A percentile compares a stretch with the other conserved stretches of the same genome.
Conservation (phyloP, 2,113 vertebrate genomes). For the Otocyon megalotis region DNA sequence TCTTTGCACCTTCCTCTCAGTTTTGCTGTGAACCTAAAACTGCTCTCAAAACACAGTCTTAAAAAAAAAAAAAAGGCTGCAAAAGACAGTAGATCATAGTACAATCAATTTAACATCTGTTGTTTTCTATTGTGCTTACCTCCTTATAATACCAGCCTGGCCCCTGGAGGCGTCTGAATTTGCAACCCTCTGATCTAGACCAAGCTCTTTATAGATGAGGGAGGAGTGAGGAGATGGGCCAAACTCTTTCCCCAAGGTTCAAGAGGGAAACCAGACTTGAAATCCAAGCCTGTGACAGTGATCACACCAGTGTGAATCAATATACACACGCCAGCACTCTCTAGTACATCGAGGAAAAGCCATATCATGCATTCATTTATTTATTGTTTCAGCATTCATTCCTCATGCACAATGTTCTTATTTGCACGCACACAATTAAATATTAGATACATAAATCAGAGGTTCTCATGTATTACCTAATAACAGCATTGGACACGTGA, state of each 20-base stretch:
- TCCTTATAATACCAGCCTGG: background rate
- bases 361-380: background rate
- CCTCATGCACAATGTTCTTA: background rate
- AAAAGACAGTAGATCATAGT: background rate
- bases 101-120: background rate
- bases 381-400: background rate
- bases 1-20: background rate
- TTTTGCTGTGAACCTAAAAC: background rate
- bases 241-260: background rate
- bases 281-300: background rate
- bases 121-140: background rate
- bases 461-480: slow-evolving; percentile 36
- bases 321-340: background rate
- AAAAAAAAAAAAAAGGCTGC: background rate
- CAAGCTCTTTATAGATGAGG: background rate
- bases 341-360: background rate
- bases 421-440: background rate
- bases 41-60: background rate
- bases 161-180: background rate
- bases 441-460: slow-evolving; percentile 31
- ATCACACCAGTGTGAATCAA: background rate
- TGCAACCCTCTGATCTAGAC: background rate
- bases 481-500: background rate
- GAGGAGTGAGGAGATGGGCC: background rate
- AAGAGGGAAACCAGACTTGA: background rate